Conservation (phyloP, 2,113 vertebrate species). For the Odontophorus gujanensis region DNA sequence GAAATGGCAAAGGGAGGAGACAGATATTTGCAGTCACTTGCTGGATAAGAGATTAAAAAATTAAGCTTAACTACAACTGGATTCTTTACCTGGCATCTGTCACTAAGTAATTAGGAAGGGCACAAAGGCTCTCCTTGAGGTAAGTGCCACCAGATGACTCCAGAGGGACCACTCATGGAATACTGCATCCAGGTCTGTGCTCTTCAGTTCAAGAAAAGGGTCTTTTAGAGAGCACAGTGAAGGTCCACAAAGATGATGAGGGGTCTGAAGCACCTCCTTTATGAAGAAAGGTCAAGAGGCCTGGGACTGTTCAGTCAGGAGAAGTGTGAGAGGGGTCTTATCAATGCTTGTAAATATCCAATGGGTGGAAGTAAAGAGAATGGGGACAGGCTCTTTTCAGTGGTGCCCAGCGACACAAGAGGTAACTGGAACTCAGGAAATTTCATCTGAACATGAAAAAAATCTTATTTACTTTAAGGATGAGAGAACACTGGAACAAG, state of each 20-base stretch:
- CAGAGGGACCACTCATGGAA: background rate
- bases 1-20: background rate
- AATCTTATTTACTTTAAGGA: background rate
- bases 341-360: background rate
- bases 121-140: background rate
- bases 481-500: background rate
- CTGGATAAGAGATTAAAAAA: background rate
- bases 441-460: background rate
- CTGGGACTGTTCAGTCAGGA: background rate
- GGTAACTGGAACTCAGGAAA: background rate
- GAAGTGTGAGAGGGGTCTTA: background rate
- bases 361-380: background rate
- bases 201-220: background rate
- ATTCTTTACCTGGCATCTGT: background rate
- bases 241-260: background rate
- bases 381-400: too few relatives aligned
- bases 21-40: accelerated
- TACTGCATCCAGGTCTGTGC: background rate
- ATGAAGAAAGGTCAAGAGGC: background rate
- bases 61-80: background rate
- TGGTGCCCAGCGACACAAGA: background rate
- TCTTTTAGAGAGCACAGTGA: background rate
- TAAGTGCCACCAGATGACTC: background rate
- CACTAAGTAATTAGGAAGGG: background rate
- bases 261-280: background rate